Evolutionary conservation across 2,888 invertebrate genomes (phyloP), one percentile per base, ranked within the genome.

Genomic region (Drosophila mulleri): DNA sequence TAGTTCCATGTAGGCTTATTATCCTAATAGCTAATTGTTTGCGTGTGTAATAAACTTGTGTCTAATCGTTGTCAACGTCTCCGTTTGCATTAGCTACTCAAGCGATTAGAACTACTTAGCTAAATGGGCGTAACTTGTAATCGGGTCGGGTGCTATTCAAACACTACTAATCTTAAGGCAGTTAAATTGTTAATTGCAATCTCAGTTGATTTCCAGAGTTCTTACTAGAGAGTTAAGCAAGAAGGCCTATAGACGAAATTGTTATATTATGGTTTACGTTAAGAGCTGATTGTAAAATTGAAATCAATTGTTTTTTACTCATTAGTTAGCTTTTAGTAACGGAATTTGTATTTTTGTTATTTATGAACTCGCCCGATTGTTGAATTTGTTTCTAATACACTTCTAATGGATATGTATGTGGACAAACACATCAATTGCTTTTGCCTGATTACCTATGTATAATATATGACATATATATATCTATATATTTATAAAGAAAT

Each of bases 41-140:
- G 63, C 37, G 50, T 70, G 60, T 76, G 47, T 54, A 69, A 69
- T 77, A 68, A 72, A 76, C 65, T 35, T 53, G 23, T 66, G 26
- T 45, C 39, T 67, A 54, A 48, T 58, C 57, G 53, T 71, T 62
- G 44, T 57, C 16, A 39, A 39, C 37, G 16, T 7, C 16, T 32
- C 32, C 11, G 32, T 32, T 32, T 32, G 32, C 11, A 32, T 37
- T 37, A 5, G 14, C 37, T 37, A 32, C 20, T 44, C 9, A 23
- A 57, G 20, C 20, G 23, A 37, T 45, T 45, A 7, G n/a, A 58
- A 37, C 29, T 14, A 20, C 16, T 58, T 45, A 23, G 8, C 9
- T 20, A 35, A 1, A 9, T 39, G 37, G 37, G 6, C 37, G 7
- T 16, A 39, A 39, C 14, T 39, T 20, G 8, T 52, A 16, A 20